Evolutionary conservation across 2,888 invertebrate genomes (phyloP).

Genomic region (Callimorpha dominula): DNA sequence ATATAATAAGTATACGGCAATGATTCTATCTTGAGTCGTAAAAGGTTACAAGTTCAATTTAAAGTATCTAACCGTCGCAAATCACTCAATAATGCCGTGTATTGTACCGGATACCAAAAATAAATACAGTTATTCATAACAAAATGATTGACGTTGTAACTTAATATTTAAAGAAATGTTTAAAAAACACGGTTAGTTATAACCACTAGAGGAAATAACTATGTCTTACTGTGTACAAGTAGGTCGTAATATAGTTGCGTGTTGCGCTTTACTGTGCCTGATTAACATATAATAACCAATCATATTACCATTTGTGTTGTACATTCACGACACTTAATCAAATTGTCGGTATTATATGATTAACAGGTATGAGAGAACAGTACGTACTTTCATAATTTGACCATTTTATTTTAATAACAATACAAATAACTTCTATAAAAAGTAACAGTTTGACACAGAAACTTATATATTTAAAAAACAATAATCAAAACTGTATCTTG

Average conservation of each 20-base stretch:
- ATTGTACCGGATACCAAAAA: conserved; percentile 32
- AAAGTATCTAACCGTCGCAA: conserved; percentile 43
- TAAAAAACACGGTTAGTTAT: conserved; percentile 38
- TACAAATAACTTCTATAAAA: conserved; percentile 8
- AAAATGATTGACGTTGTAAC: conserved; percentile 49
- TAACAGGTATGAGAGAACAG: conserved; percentile 54
- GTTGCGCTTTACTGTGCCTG: conserved; percentile 64
- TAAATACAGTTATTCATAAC: conserved; percentile 48
- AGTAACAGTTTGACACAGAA: conserved; percentile 9
- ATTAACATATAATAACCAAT: conserved; percentile 75
- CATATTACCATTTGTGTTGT: conserved; percentile 68
- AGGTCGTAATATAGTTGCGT: conserved; percentile 58
- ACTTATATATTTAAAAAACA: conserved; percentile 51
- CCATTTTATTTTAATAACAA: conserved; percentile 28
- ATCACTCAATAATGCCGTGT: conserved; percentile 41
- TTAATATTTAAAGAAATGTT: conserved; percentile 43
- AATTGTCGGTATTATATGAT: conserved; percentile 58
- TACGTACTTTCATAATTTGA: conserved; percentile 48
- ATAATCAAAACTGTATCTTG: conserved; percentile 64
- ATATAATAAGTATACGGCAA: conserved; percentile 45
- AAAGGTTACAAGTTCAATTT: conserved; percentile 62
- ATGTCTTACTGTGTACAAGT: conserved; percentile 40
- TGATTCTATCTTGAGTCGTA: conserved; percentile 48
- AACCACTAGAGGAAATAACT: conserved; percentile 35
- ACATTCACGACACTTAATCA: conserved; percentile 66